Percentiles rank a stretch among this genome's conserved stretches.
phyloP scores from a whole-genome alignment of 2,888 invertebrate genomes.

The Cecidostiba fungosa region DNA sequence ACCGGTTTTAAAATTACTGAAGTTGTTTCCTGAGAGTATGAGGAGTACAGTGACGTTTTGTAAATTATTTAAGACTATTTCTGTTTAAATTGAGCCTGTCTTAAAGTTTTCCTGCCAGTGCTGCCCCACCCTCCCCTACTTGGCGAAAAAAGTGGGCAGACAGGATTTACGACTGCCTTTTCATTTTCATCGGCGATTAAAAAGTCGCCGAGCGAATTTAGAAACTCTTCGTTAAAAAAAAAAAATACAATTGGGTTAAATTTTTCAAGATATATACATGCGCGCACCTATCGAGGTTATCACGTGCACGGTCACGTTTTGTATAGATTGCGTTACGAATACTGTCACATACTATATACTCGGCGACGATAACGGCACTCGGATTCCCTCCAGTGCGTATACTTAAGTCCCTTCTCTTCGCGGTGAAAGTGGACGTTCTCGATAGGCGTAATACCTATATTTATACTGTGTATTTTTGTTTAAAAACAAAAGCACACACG shows the following conservation, averaged over 20 bases:
- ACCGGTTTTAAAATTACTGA: no score
- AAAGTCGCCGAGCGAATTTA: neutral
- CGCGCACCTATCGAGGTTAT: slow-evolving; percentile 34
- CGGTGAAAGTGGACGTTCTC: neutral
- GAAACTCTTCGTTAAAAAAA: no score
- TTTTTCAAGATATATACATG: slow-evolving; percentile 14
- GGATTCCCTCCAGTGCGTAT: no score
- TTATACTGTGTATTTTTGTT: neutral
- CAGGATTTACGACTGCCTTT: neutral
- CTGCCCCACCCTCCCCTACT: neutral
- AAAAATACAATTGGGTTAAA: slow-evolving; percentile 11
- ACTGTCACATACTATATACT: no score
- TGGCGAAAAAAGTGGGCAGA: neutral
- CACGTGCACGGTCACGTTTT: slow-evolving; percentile 47
- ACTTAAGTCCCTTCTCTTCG: neutral
- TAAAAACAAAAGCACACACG: neutral
- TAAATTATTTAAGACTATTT: no score
- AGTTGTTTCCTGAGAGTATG: no score
- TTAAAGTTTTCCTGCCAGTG: no score
- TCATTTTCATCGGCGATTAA: neutral
- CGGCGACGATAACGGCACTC: slow-evolving; percentile 1
- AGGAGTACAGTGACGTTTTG: no score
- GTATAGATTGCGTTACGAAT: slow-evolving; percentile 32
- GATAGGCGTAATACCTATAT: no score
- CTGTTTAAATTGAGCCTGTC: no score